Evolutionary conservation across 2,797 vertebrate species (phyloP).

Genomic region (Eulemur coronatus): DNA sequence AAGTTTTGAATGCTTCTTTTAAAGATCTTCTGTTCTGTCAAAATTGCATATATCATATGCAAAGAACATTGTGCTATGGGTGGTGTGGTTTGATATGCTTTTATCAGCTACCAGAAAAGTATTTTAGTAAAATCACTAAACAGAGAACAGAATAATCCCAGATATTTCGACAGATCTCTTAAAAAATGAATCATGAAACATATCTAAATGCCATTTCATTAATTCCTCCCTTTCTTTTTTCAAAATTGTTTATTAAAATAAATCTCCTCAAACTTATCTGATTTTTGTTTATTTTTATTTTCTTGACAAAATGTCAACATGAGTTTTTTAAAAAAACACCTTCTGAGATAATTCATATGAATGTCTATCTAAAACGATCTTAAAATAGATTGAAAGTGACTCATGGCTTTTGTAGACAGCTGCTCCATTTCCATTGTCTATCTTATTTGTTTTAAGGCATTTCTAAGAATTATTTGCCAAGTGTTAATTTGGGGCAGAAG

Average conservation of each 20-base stretch:
- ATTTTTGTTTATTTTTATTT: conserved; percentile 6
- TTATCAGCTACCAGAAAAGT: neutral
- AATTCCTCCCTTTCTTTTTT: neutral
- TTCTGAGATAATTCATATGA: conserved; percentile 12
- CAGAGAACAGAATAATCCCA: neutral
- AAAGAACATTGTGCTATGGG: neutral
- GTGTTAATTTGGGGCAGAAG: neutral
- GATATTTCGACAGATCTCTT: neutral
- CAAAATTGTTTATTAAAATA: neutral
- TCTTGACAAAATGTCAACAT: neutral
- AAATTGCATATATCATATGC: neutral
- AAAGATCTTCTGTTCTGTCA: neutral
- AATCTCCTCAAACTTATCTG: neutral
- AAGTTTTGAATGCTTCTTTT: neutral
- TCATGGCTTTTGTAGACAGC: neutral
- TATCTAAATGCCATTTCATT: neutral
- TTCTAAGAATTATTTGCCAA: neutral
- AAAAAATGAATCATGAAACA: neutral
- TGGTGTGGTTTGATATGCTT: neutral
- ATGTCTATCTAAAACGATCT: neutral
- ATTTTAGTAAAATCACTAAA: neutral
- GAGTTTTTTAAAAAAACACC: neutral
- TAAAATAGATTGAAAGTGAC: neutral
- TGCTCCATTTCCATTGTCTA: neutral
- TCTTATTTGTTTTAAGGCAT: neutral